Evolutionary conservation across 1,140 invertebrate species (phyloP), one percentile per base, ranked within the genome.

Genomic region (Drosophila oshimai): DNA sequence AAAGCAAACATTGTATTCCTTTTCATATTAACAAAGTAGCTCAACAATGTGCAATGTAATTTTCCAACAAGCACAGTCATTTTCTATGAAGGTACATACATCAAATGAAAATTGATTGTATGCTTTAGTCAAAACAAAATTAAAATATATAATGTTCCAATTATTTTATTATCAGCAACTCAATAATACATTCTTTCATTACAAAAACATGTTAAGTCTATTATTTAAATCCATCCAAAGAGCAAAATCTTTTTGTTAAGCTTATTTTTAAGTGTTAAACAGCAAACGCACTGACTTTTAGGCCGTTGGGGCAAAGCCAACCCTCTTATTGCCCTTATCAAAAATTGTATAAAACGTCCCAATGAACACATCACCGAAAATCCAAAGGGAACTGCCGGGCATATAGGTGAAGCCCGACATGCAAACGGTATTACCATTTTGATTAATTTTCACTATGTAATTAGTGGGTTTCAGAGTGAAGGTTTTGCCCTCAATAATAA

Each of bases 351-450:
- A 99, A 91, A 94, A 99, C 68, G 94, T 94, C 41, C 98, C 98
- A 91, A 99, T 98, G 92, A 99, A 99, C 44, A 99, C 96, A 92
- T 99, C 98, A 41, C 98, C 98, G 46, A 99, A 92, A 92, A 99
- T 99, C 97, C 97, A 99, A 65, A 98, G 92, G 96, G 92, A 15
- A 96, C 96, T 24, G 95, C 96, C 69, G 0, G 5, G 6, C 72
- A 87, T 81, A 0, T 49, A 60, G 45, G 71, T 53, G 15, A 87
- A 87, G 36, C 26, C 28, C 96, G 96, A 24, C 96, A 97, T 96
- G 91, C 99, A 99, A 44, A 98, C 97, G 26, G 13, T 50, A 2
- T 3, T 5, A 2, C 61, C 58, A 2, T 4, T 22, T 12, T 64
- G 99, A 89, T 86, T 98, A 98, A 98, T 93, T 91, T 94, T 93